phyloP scores from a whole-genome alignment of 2,888 invertebrate genomes.

The Hirtodrosophila histrioides region DNA sequence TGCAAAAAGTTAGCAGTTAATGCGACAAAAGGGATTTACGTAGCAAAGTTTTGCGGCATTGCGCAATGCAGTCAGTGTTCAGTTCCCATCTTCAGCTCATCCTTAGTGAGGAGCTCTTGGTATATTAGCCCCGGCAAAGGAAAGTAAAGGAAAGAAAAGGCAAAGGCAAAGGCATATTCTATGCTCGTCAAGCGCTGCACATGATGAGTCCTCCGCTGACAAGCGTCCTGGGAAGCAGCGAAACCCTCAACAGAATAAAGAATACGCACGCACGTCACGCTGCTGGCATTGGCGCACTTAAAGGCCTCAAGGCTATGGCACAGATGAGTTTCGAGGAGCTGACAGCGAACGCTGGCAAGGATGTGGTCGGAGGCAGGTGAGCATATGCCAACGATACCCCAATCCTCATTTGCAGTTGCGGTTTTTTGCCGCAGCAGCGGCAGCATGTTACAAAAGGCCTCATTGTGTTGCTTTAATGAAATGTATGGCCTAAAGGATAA shows the following conservation, averaged over 20 bases:
- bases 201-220: conserved; percentile 44
- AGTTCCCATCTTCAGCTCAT: conserved; percentile 11
- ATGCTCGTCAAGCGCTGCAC: conserved; percentile 31
- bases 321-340: conserved; percentile 24
- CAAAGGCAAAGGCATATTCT: conserved; percentile 38
- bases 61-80: conserved; percentile 65
- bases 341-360: conserved; percentile 8
- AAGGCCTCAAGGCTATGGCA: conserved; percentile 62
- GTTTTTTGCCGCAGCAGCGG: conserved; percentile 60
- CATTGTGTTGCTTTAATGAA: conserved; percentile 76
- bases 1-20: conserved; percentile 73
- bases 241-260: conserved; percentile 66
- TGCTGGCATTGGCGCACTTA: conserved; percentile 71
- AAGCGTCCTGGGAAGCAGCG: conserved; percentile 34
- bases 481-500: conserved; percentile 67
- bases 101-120: conserved; percentile 31
- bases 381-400: conserved; percentile 22
- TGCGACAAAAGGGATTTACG: conserved; percentile 79
- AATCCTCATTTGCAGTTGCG: conserved; percentile 54
- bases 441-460: conserved; percentile 62
- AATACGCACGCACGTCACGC: conserved; percentile 77
- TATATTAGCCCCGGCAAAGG: conserved; percentile 55
- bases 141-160: conserved; percentile 28
- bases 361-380: conserved; percentile 10
- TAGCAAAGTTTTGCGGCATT: conserved; percentile 69